These are phyloP conservation scores for Lasius fuliginosus DNA, from an alignment of 2,888 invertebrate genomes.

Conservation along the genomic window DNA sequence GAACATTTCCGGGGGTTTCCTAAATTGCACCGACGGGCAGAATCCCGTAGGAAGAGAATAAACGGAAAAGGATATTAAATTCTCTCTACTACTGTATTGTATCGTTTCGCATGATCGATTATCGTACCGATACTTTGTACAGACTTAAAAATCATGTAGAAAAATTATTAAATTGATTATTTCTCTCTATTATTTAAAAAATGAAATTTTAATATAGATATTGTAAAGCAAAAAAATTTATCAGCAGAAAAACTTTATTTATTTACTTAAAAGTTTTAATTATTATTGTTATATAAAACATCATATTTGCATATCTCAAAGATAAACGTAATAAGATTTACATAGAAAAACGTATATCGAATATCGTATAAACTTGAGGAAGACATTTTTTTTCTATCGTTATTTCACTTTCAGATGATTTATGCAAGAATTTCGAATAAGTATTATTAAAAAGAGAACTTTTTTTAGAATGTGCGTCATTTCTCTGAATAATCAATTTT, in stretches of 20 bases:
- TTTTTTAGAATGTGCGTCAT: not conserved
- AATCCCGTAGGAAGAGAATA: conserved; percentile 33
- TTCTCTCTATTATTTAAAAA: not conserved
- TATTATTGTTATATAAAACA: conserved; percentile 13
- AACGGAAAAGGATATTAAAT: conserved; percentile 33
- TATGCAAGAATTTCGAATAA: not conserved
- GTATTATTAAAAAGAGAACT: not conserved
- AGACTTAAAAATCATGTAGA: not conserved
- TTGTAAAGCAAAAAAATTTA: not conserved
- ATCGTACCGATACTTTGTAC: conserved; percentile 1
- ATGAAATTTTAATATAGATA: not conserved
- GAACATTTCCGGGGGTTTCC: conserved; percentile 37
- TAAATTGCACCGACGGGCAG: conserved; percentile 35
- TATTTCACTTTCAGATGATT: not conserved
- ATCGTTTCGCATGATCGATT: not conserved
- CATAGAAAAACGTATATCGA: not conserved
- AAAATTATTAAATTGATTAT: conserved; percentile 4
- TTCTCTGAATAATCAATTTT: not conserved
- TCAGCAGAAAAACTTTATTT: not conserved
- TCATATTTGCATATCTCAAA: not conserved
- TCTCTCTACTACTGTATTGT: not conserved
- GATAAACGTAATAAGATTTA: not conserved
- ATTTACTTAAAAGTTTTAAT: not conserved
- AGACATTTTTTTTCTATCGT: not conserved
- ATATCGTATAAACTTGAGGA: not conserved